Evolutionary conservation across 2,113 vertebrate species (phyloP).

Genomic region (Psophia crepitans): DNA sequence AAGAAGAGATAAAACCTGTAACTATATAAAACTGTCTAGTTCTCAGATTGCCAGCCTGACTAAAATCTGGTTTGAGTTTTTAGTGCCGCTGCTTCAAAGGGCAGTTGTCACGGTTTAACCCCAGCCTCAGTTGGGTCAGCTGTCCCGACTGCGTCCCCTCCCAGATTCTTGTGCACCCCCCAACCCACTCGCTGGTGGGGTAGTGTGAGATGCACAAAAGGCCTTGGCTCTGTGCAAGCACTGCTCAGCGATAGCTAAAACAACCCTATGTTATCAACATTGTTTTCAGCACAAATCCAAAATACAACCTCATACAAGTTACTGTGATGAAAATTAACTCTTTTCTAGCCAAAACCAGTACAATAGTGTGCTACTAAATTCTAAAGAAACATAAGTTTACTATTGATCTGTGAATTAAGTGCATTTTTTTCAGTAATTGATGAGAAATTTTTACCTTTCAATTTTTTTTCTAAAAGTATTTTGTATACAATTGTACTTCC

Average conservation of each 20-base stretch:
- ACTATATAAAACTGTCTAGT: neutral
- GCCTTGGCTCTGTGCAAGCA: neutral
- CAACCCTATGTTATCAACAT: neutral
- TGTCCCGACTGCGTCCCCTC: neutral
- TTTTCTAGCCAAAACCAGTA: neutral
- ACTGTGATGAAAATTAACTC: neutral
- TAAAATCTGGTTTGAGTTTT: neutral
- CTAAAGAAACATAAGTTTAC: neutral
- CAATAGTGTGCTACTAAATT: neutral
- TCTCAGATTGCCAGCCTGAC: neutral
- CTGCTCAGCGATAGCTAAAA: neutral
- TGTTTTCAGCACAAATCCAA: neutral
- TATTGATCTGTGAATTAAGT: neutral
- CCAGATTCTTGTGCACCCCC: fast-evolving
- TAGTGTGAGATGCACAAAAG: neutral
- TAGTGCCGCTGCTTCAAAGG: neutral
- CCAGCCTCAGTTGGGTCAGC: neutral
- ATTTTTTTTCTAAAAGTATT: neutral
- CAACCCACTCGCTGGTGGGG: fast-evolving
- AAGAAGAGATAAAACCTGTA: fast-evolving
- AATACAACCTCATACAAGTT: neutral
- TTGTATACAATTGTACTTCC: fast-evolving
- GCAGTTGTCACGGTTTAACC: neutral
- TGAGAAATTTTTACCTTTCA: neutral
- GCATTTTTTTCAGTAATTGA: neutral